Conservation (phyloP, 1,140 invertebrate genomes). For the Octopus bimaculoides region DNA sequence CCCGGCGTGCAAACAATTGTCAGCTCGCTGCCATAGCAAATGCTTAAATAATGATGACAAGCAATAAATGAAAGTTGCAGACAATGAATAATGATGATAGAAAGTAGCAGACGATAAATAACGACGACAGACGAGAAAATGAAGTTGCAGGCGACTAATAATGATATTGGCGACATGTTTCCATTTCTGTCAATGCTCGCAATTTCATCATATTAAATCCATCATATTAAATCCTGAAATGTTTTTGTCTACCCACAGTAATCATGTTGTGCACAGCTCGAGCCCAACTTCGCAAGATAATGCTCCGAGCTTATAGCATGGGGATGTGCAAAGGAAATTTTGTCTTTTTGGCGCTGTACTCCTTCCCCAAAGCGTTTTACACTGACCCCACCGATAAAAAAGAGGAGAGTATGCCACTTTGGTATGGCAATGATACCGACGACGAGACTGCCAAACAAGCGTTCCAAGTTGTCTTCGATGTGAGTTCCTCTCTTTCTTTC, state of each 20-base stretch:
- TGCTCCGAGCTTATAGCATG: constrained; percentile 23
- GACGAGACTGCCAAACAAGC: constrained; percentile 29
- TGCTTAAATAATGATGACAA: too few relatives aligned
- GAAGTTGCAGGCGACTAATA: too few relatives aligned
- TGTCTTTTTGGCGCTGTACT: constrained; percentile 24
- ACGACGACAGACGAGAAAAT: too few relatives aligned
- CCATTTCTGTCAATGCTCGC: too few relatives aligned
- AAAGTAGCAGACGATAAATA: too few relatives aligned
- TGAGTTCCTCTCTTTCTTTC: constrained; percentile 6
- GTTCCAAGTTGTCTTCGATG: constrained; percentile 31
- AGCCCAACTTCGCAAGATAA: constrained; percentile 23
- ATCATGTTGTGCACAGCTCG: constrained; percentile 38
- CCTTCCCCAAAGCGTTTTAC: constrained; percentile 10
- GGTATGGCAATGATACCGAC: constrained; percentile 20
- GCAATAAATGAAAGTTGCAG: too few relatives aligned
- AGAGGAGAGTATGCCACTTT: constrained; percentile 25
- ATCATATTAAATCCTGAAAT: too few relatives aligned
- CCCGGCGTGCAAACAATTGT: too few relatives aligned
- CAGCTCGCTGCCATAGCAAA: too few relatives aligned
- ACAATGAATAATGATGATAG: too few relatives aligned
- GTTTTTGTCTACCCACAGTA: constrained; percentile 21
- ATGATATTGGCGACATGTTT: too few relatives aligned
- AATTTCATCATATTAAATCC: too few relatives aligned
- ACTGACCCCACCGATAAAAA: constrained; percentile 7
- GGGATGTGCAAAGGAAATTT: constrained; percentile 35